Conservation (phyloP, 2,797 vertebrate genomes). For the Alectoris magna region DNA sequence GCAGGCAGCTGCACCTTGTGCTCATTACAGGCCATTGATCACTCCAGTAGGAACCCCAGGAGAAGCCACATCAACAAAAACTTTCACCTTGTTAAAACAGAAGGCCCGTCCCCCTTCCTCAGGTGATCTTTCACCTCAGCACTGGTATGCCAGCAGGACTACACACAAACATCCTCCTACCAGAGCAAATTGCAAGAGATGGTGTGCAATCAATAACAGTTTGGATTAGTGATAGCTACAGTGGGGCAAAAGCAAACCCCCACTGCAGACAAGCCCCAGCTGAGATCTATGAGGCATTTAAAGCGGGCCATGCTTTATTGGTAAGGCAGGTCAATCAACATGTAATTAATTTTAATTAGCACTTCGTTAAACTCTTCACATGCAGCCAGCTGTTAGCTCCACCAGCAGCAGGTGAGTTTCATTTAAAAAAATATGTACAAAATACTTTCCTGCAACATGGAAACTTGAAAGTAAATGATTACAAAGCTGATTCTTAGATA, state of each 20-base stretch:
- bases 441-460: constrained; percentile 53
- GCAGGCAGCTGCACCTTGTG: neutral
- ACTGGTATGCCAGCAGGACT: neutral
- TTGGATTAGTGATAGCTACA: neutral
- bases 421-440: constrained; percentile 41
- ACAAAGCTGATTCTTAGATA: constrained; percentile 4
- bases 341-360: constrained; percentile 76
- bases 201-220: neutral
- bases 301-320: constrained; percentile 64
- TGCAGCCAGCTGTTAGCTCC: constrained; percentile 66
- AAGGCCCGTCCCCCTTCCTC: neutral
- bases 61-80: neutral
- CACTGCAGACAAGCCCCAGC: neutral
- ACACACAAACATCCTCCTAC: neutral
- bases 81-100: neutral
- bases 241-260: neutral
- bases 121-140: neutral
- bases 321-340: constrained; percentile 73
- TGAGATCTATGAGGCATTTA: constrained; percentile 61
- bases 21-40: neutral
- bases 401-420: constrained; percentile 51
- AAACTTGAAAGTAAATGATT: constrained; percentile 57
- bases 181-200: neutral
- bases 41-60: neutral
- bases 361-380: constrained; percentile 16